Conservation (phyloP, 1,140 invertebrate species). For the Vanessa tameamea region DNA sequence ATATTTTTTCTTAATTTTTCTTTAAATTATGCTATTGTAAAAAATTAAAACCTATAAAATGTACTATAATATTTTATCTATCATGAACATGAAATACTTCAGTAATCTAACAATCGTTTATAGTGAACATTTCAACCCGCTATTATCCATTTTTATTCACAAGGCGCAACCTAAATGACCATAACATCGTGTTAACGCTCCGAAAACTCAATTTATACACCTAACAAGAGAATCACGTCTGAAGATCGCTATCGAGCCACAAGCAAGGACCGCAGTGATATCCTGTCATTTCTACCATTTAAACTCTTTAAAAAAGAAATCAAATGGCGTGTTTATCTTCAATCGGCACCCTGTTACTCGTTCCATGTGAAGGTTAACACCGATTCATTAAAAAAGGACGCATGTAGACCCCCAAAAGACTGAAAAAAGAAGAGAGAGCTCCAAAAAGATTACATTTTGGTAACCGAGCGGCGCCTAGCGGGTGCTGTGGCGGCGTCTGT, state of each 20-base stretch:
- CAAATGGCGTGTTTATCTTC: slow-evolving; percentile 69
- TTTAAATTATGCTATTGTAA: no score
- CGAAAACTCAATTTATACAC: slow-evolving; percentile 55
- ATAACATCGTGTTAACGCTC: slow-evolving; percentile 27
- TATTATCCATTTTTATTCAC: not conserved
- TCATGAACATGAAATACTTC: no score
- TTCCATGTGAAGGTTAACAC: slow-evolving; percentile 79
- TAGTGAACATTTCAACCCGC: no score
- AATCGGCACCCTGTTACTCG: slow-evolving; percentile 79
- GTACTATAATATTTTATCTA: no score
- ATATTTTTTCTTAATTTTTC: no score
- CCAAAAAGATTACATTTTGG: slow-evolving; percentile 75
- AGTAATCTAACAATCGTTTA: no score
- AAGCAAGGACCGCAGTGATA: slow-evolving; percentile 60
- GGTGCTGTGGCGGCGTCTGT: slow-evolving; percentile 74
- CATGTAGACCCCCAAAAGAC: slow-evolving; percentile 77
- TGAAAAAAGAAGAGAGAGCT: slow-evolving; percentile 68
- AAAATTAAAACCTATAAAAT: no score
- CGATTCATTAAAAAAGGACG: slow-evolving; percentile 78
- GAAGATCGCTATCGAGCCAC: slow-evolving; percentile 60
- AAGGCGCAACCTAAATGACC: not conserved
- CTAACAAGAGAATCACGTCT: slow-evolving; percentile 55
- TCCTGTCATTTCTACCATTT: slow-evolving; percentile 76
- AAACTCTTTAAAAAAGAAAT: slow-evolving; percentile 59
- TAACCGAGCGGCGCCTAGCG: slow-evolving; percentile 78